Evolutionary conservation across 1,140 invertebrate genomes (phyloP).

Genomic region (Drosophila eugracilis): DNA sequence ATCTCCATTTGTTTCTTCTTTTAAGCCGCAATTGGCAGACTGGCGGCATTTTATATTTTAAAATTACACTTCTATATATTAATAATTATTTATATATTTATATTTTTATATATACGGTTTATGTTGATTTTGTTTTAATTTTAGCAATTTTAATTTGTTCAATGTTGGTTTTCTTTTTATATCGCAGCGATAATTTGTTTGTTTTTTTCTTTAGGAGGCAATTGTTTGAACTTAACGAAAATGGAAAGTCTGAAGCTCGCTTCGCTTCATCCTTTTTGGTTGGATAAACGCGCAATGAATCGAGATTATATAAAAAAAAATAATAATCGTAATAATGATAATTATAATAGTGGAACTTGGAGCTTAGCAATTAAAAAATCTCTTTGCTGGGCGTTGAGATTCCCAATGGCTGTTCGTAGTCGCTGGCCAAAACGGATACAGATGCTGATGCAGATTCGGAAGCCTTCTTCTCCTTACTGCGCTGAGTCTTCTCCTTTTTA

Average conservation of each 20-base stretch:
- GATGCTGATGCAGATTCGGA: constrained; percentile 18
- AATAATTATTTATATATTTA: constrained; percentile 21
- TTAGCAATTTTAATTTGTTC: constrained; percentile 61
- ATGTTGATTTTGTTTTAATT: constrained; percentile 27
- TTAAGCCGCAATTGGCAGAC: constrained; percentile 51
- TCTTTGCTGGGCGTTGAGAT: constrained; percentile 97
- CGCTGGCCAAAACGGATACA: constrained; percentile 54
- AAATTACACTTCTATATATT: constrained; percentile 45
- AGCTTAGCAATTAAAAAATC: constrained; percentile 86
- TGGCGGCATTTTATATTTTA: constrained; percentile 34
- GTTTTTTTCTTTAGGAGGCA: constrained; percentile 13
- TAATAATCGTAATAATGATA: constrained; percentile 25
- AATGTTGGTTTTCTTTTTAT: constrained; percentile 63
- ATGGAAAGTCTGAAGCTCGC: constrained; percentile 30
- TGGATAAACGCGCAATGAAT: constrained; percentile 8
- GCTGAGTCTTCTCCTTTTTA: constrained; percentile 73
- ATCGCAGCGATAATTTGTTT: constrained; percentile 76
- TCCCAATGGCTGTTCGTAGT: constrained; percentile 93
- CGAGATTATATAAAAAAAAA: no score
- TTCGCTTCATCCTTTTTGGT: not conserved
- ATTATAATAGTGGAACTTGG: constrained; percentile 41
- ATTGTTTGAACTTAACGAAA: constrained; percentile 25
- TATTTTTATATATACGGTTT: constrained; percentile 10
- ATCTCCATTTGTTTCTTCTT: not conserved
- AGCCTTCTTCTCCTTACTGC: constrained; percentile 58